Base-by-base conservation (phyloP, 1,140 invertebrate genomes). In the Paracyclopina nana region DNA sequence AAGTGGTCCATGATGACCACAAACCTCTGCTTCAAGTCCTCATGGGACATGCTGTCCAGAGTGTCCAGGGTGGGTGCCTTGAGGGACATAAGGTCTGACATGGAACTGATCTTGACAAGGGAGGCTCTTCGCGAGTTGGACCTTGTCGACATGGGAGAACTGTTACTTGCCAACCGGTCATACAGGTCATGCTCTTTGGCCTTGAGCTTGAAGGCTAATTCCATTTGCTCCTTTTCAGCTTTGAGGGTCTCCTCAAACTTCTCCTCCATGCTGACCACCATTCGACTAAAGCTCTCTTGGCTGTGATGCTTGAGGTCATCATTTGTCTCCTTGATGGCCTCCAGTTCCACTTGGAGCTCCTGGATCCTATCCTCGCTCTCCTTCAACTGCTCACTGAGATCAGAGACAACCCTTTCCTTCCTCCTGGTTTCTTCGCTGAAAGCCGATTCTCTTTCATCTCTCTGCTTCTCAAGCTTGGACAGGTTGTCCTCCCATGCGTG, bases 351-450 rank as follows among this genome's bases (percentile, higher is more conserved):
- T 2, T 16, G 20, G n/a, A 28, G 28, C 14, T 27, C 26, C 4
- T 31, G 24, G 11, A 57, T 54, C 46, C 62, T 63, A 8, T 59
- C 55, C 25, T 63, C 58, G n/a, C 61, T 58, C 38, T 60, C 55
- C 46, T 62, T 59, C 6, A 57, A 54, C 41, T 63, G 53, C 46
- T 64, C 59, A 22, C 59, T 38, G 12, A 50, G 6, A 22, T 50
- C 49, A 18, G 31, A 12, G 26, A 50, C 34, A 12, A 38, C 20
- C 9, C 20, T n/a, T 16, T 38, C 34, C 34, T 38, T 38, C 5
- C 34, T 38, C 3, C 14, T 5, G 8, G 20, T n/a, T 20, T 38
- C n/a, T 16, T 38, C 34, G 34, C 34, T 20, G 5, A 38, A 20
- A 38, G 34, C 20, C 3, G 34, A 38, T n/a, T n/a, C 14, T 9